Base-by-base conservation (phyloP, 2,113 vertebrate genomes). In the Colaptes auratus region DNA sequence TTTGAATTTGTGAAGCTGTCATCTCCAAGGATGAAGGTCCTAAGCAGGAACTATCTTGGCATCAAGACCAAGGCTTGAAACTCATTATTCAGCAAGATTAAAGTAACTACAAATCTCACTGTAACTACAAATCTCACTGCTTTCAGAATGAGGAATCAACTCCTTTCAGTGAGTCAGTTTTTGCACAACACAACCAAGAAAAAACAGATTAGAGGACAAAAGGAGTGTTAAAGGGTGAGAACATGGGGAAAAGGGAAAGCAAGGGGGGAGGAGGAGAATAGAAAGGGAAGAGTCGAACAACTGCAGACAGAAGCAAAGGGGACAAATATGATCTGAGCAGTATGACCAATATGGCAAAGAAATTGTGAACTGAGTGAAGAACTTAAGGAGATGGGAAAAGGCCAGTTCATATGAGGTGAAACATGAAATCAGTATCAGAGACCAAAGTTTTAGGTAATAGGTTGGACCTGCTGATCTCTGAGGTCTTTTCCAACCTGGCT, bases 21-120 rank as follows among this genome's bases (percentile, higher is more conserved):
- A 65, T 21, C 53, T 67, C 52, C 73, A 75, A 83, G 88, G 76
- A 74, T 53, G 69, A 74, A 91, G 73, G 35, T 93, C 82, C 86
- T 75, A 88, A 86, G 48, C 33, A 88, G 89, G 50, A 95, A 78
- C 77, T 82, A 90, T 76, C 44, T 42, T 70, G 86, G 93, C 83
- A 81, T 55, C 73, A 82, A 83, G 67, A 88, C 53, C 80, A 88
- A 73, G 65, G 82, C 55, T 86, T 72, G 76, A 65, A 95, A 73
- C 76, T 92, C 82, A 58, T 72, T 88, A 83, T 60, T 86, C 77
- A 53, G 60, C 61, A 87, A 81, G 82, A 86, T 73, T 88, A 91
- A 89, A 89, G 70, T 9, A 75, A 55, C 73, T 69, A 78, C 69
- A 90, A 83, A 94, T 36, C 82, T 65, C 65, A 9, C 8, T 3